Base-by-base conservation (phyloP, 2,113 vertebrate genomes). In the Seriola rivoliana region DNA sequence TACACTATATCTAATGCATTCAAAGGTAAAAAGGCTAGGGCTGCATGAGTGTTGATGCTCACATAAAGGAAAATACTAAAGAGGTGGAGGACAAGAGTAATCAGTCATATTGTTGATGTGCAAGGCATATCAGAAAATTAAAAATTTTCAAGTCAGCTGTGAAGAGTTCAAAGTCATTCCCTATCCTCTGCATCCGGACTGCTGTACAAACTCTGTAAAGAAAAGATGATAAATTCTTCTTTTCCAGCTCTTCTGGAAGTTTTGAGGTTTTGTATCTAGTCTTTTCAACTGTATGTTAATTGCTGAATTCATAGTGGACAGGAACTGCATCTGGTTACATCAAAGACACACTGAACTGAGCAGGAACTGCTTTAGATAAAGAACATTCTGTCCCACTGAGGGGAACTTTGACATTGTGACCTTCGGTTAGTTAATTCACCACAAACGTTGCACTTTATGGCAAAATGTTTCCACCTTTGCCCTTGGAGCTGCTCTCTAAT, bases 1-100 rank as follows among this genome's bases (percentile, higher is more conserved):
- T 36, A 57, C 25, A 80, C 52, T 81, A 62, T 76, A 84, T 4
- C 62, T 62, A 36, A 66, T 75, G 60, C 71, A 75, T 67, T 81
- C 38, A 36, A 17, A 3, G 10, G n/a, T 8, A 55, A 6, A 71
- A 75, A 70, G 44, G 78, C 80, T 42, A 4, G 1, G 17, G 38
- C 4, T 63, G 17, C 8, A 23, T 40, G 8, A 58, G 40, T 6
- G 62, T 10, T 2, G 4, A 23, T 21, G 48, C 50, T 55, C 46
- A 69, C 60, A 65, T 34, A 8, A 63, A 78, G 3, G 23, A 55
- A 75, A 63, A 46, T 23, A 64, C 5, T n/a, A 50, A 75, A 59
- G n/a, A 17, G 57, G 34, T 14, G 9, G 5, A 70, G 59, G 38
- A 60, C 69, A 74, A 58, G n/a, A 25, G n/a, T 34, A 54, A 70